Evolutionary conservation across 2,113 vertebrate genomes (phyloP).

Genomic region (Ictalurus furcatus): DNA sequence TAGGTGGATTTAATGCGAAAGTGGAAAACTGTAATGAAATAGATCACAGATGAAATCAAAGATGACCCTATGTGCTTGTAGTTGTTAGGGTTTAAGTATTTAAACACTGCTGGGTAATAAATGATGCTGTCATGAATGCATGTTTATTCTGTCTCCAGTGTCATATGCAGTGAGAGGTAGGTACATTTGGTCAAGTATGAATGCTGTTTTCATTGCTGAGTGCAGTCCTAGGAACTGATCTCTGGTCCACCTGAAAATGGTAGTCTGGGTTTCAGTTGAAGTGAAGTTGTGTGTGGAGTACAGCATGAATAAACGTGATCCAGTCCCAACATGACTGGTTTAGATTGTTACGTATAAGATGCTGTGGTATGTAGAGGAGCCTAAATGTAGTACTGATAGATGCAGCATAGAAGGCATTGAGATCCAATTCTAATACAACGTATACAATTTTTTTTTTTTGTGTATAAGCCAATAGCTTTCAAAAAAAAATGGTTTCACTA

Average conservation of each 20-base stretch:
- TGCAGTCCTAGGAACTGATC: not conserved
- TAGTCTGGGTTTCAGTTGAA: not conserved
- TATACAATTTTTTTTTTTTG: not conserved
- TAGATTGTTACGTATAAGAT: not conserved
- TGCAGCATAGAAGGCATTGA: not conserved
- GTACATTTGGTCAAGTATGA: not conserved
- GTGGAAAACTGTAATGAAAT: not conserved
- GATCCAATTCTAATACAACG: not conserved
- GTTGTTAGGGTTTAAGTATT: not conserved
- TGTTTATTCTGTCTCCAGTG: not conserved
- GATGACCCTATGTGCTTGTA: not conserved
- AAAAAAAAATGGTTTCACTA: not conserved
- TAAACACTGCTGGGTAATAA: not conserved
- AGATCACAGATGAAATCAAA: not conserved
- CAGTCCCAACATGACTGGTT: not conserved
- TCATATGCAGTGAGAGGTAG: not conserved
- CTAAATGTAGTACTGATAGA: not conserved
- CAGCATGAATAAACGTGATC: not conserved
- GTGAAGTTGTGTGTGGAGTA: not conserved
- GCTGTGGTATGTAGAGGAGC: not conserved
- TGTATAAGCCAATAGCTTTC: not conserved
- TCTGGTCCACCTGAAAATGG: not conserved
- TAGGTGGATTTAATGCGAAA: not conserved
- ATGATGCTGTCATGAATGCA: not conserved
- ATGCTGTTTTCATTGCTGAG: not conserved